Percentiles rank a stretch among this genome's conserved stretches.
These are phyloP conservation scores for Stegana nigrithorax DNA, from an alignment of 2,888 invertebrate genomes.

Conservation along the genomic window DNA sequence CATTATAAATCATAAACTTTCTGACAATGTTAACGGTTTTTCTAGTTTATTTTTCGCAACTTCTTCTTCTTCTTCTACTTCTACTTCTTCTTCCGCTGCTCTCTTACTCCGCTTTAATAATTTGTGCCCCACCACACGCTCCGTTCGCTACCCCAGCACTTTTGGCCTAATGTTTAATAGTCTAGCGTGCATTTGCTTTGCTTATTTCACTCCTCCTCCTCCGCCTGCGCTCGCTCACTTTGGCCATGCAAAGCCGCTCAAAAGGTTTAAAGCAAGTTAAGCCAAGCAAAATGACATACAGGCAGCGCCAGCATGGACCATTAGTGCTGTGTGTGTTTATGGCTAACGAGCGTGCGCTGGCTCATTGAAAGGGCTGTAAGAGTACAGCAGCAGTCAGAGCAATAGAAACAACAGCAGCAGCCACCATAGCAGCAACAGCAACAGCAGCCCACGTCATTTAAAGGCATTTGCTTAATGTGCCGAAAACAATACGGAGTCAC, in stretches of 20 bases:
- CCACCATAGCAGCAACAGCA: no score
- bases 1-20: constrained; percentile 61
- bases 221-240: not conserved
- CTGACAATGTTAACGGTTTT: constrained; percentile 41
- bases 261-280: constrained; percentile 8
- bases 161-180: no score
- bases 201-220: no score
- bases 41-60: not conserved
- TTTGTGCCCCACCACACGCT: not conserved
- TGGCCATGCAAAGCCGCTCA: constrained; percentile 9
- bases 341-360: not conserved
- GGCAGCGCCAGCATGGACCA: not conserved
- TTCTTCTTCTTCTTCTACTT: not conserved
- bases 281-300: not conserved
- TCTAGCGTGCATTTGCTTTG: constrained; percentile 7
- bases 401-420: no score
- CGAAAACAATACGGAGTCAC: constrained; percentile 44
- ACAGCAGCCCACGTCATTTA: constrained; percentile 13
- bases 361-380: no score
- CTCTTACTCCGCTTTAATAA: no score
- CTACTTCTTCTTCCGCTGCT: not conserved
- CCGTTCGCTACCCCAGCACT: not conserved
- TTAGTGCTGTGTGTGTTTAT: not conserved
- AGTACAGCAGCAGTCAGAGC: no score
- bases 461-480: constrained; percentile 45